Conservation (phyloP, 2,797 vertebrate genomes). For the Psittacula derbiana region DNA sequence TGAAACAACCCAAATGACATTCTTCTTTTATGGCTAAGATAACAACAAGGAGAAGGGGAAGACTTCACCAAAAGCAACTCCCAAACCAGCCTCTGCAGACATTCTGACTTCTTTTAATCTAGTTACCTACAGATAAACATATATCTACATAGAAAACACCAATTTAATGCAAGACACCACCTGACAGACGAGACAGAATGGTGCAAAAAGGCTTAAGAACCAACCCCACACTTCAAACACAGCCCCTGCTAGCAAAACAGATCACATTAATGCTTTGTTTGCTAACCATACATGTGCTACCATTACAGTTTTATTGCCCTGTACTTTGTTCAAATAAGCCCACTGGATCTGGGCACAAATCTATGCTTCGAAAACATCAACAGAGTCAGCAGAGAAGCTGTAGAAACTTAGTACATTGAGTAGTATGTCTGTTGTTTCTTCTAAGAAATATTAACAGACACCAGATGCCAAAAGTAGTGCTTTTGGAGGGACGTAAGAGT, state of each 20-base stretch:
- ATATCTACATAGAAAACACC: neutral
- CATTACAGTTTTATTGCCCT: neutral
- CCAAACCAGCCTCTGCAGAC: neutral
- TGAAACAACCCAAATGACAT: neutral
- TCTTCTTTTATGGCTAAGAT: neutral
- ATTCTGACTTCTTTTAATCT: neutral
- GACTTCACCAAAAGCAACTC: neutral
- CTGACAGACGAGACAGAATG: neutral
- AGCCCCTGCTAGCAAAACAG: neutral
- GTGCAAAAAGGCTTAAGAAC: neutral
- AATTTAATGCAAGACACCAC: neutral
- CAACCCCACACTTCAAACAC: neutral
- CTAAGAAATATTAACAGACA: neutral
- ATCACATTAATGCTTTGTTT: slow-evolving; percentile 12
- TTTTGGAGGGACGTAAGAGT: neutral
- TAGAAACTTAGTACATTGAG: neutral
- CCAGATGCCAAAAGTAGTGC: neutral
- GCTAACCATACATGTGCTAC: neutral
- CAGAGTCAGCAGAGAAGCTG: neutral
- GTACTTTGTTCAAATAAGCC: slow-evolving; percentile 23
- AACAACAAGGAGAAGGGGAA: neutral
- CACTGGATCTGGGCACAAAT: neutral
- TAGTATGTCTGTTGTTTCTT: neutral
- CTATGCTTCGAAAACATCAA: neutral
- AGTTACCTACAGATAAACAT: neutral